These are phyloP conservation scores for Hybognathus amarus DNA, from an alignment of 2,797 vertebrate genomes.

Conservation along the genomic window DNA sequence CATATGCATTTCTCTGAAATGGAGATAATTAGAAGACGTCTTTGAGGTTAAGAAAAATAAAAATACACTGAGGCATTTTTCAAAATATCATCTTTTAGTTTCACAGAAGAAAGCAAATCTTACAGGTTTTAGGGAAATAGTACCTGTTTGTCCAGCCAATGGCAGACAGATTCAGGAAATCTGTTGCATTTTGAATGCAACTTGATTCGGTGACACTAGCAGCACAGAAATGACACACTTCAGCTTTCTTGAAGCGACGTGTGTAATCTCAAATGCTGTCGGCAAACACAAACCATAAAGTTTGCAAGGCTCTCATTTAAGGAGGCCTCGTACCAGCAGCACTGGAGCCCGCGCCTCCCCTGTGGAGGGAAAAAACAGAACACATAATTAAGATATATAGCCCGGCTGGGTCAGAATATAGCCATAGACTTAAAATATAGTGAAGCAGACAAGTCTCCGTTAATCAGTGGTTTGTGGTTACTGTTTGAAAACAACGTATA, in stretches of 20 bases:
- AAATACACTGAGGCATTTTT: not conserved
- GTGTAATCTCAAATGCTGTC: conserved; percentile 71
- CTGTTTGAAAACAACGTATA: conserved; percentile 73
- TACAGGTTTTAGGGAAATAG: not conserved
- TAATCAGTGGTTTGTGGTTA: conserved; percentile 78
- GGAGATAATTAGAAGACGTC: conserved; percentile 46
- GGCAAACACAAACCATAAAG: conserved; percentile 71
- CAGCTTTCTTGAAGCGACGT: conserved; percentile 60
- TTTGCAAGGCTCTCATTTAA: conserved; percentile 74
- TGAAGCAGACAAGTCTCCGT: conserved; percentile 75
- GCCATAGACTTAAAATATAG: conserved; percentile 80
- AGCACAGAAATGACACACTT: conserved; percentile 18
- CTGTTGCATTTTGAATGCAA: not conserved
- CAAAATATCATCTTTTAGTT: not conserved
- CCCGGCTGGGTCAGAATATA: conserved; percentile 76
- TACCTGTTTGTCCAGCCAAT: conserved; percentile 1
- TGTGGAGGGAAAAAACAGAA: conserved; percentile 72
- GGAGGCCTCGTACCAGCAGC: conserved; percentile 67
- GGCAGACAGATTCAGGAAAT: not conserved
- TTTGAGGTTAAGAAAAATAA: conserved; percentile 1
- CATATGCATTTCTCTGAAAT: conserved; percentile 44
- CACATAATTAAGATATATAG: conserved; percentile 82
- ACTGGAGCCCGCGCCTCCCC: conserved; percentile 55
- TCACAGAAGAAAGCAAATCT: not conserved
- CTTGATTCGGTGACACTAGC: not conserved